Evolutionary conservation across 2,888 invertebrate genomes (phyloP), one percentile per base, ranked within the genome.

Genomic region (Orchesellides sinensis): DNA sequence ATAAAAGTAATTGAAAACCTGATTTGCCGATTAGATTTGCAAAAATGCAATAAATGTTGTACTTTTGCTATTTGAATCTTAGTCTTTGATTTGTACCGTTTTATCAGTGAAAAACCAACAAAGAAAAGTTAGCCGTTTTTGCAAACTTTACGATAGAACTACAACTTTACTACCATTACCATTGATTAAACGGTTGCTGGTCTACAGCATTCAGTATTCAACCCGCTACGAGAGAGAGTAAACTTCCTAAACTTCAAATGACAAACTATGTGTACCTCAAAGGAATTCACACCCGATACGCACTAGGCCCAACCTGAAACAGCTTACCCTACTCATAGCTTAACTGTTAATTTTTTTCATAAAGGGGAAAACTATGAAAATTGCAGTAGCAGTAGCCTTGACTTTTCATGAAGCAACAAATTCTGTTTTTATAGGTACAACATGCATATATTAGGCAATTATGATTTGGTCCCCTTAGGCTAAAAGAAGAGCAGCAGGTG

Each of bases 1-100:
- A n/a, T n/a, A n/a, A n/a, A n/a, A 17, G 23, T 54, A 54, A 73
- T 23, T 35, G 54, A 54, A 75, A 75, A 77, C 75, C 75, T 77
- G 75, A 45, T 68, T 27, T 45, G 21, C 40, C 59, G 35, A 65
- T 65, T 35, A 65, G 63, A 23, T 65, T 74, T 65, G 65, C 40
- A 40, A n/a, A 10, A 32, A 21, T n/a, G n/a, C 32, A 32, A 61
- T 65, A 21, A 72, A 40, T 40, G 74, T 17, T 54, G 65, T 63
- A 61, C 35, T 74, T 65, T 65, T 65, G 23, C 49, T 73, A 63
- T 40, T n/a, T n/a, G 63, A 63, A 63, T 40, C 40, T 1, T 40
- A 40, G 40, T 40, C 63, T 63, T 63, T 52, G 14, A 4, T 49
- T 68, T 69, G 21, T 54, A 54, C 74, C 74, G 74, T 74, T 74